Evolutionary conservation across 2,113 vertebrate species (phyloP).

Genomic region (Hyla sarda): DNA sequence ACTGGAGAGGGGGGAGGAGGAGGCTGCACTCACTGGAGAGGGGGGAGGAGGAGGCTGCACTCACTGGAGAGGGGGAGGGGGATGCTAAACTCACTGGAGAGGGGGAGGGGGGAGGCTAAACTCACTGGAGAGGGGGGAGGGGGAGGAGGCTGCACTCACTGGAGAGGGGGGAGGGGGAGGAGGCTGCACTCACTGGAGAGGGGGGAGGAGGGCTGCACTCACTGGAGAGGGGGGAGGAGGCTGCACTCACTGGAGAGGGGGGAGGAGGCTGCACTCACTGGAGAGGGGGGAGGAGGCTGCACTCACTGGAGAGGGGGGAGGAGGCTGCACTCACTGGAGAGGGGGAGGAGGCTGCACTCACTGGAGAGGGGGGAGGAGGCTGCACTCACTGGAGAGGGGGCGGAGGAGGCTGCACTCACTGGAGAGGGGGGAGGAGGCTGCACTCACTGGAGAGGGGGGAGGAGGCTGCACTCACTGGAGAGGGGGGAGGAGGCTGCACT

Average conservation of each 20-base stretch:
- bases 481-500: neutral
- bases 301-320: neutral
- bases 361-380: neutral
- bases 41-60: neutral
- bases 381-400: conserved; percentile 69
- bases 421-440: neutral
- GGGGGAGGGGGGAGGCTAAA: neutral
- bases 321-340: neutral
- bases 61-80: neutral
- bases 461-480: neutral
- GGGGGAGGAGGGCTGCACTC: conserved; percentile 55
- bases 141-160: neutral
- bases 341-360: neutral
- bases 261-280: neutral
- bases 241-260: neutral
- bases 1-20: neutral
- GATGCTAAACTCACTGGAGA: neutral
- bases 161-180: no score
- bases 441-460: neutral
- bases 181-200: neutral
- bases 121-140: neutral
- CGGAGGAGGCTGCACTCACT: neutral
- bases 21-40: conserved; percentile 68
- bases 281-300: neutral
- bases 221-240: conserved; percentile 64